These are phyloP conservation scores for Oreochromis aureus DNA, from an alignment of 2,113 vertebrate species.

Conservation along the genomic window DNA sequence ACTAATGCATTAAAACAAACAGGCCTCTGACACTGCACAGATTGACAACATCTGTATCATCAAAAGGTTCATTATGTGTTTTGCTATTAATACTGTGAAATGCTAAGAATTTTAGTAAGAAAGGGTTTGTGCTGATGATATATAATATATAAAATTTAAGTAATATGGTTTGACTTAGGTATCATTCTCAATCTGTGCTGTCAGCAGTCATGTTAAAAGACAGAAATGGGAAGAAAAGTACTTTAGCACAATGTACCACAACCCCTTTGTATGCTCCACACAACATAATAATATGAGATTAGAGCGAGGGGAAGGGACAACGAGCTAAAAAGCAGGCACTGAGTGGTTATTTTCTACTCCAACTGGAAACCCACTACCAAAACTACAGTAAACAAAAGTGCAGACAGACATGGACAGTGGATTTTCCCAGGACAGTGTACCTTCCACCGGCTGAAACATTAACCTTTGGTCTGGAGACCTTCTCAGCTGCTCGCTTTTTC, in stretches of 20 bases:
- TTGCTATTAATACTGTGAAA: neutral
- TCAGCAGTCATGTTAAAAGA: neutral
- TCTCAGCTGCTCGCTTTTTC: slow-evolving; percentile 55
- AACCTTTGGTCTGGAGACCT: slow-evolving; percentile 54
- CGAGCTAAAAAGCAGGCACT: neutral
- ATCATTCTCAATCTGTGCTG: slow-evolving; percentile 1
- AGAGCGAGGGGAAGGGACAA: neutral
- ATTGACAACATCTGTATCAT: neutral
- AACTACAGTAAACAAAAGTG: neutral
- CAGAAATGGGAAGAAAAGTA: neutral
- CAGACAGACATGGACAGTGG: slow-evolving; percentile 9
- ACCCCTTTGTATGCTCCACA: slow-evolving; percentile 7
- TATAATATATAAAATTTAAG: neutral
- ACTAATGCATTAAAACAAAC: neutral
- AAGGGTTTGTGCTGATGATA: neutral
- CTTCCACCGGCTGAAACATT: slow-evolving; percentile 52
- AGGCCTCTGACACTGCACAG: neutral
- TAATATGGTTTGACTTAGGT: neutral
- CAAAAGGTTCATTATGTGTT: neutral
- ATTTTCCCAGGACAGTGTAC: slow-evolving; percentile 42
- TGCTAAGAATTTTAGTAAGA: neutral
- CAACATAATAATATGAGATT: neutral
- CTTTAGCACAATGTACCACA: neutral
- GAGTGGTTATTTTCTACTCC: neutral
- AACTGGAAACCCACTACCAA: slow-evolving; percentile 54